Base-by-base conservation (phyloP, 2,797 vertebrate species). In the Loriculus beryllinus region DNA sequence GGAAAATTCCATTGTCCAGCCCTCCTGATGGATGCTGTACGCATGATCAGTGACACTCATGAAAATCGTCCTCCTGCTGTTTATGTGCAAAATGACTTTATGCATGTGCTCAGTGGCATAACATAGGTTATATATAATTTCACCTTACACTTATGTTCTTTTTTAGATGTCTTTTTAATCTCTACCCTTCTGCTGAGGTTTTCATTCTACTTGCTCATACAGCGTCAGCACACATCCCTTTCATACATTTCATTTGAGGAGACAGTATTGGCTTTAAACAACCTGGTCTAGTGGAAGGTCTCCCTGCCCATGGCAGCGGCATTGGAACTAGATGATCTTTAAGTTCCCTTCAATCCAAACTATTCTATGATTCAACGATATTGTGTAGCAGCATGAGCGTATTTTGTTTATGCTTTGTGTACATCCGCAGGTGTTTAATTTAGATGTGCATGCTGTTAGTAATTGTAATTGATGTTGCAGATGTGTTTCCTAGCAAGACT, bases 361-460 rank as follows among this genome's bases (percentile, higher is more conserved):
- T 10, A 11, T 57, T 35, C 54, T 57, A 7, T 56, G 22, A 35
- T 35, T 57, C 33, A 35, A 57, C 0, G 14, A 25, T n/a, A 14
- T 52, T 70, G 68, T 94, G 35, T 64, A 81, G 51, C 28, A 51
- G 0, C 14, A 3, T 13, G 9, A 72, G 26, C 69, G 17, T 83
- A 18, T 94, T 93, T 92, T 88, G 47, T 94, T 90, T 76, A 39
- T 91, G 33, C 54, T 78, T 88, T 92, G 10, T 82, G 40, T 93
- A 64, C 23, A 26, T 87, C 48, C 3, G 18, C 84, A 86, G 63
- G 64, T 91, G 56, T 94, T 88, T 86, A 84, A 75, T 82, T 84
- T 75, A 79, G 84, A 74, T 52, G 20, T 75, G 31, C 8, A 6
- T 71, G 49, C 57, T 79, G 54, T 49, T 95, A 84, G 43, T 71